Base-by-base conservation (phyloP, 1,140 invertebrate species). In the Brachionus rotundiformis region DNA sequence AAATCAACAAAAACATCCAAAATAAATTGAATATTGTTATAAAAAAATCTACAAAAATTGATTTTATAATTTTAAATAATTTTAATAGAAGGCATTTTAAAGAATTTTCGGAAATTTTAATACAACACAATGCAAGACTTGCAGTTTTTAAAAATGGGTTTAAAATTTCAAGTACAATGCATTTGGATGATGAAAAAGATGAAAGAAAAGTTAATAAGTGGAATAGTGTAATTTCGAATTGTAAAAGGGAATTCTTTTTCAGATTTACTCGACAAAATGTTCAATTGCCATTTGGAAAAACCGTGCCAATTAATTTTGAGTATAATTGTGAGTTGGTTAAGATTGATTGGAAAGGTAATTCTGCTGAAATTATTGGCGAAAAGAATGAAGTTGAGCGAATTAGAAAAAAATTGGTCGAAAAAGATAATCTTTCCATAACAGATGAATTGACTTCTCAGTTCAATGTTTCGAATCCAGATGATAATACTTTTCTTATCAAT, bases 21-120 rank as follows among this genome's bases (percentile, higher is more conserved):
- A 33, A 33, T 68, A 68, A 68, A 36, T 16, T 68, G 27, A 2
- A 44, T 25, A 41, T 73, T 27, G 16, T 25, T 0, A 73, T 73
- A 13, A 41, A 41, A 13, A 73, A 29, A 33, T 11, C 11, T 3
- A 73, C 41, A 25, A 2, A 19, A 25, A 5, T 73, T 16, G 68
- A 73, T 13, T 44, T 23, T 11, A 31, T 23, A 2, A 44, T 73
- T 44, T 44, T 73, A 39, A 8, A 73, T 25, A n/a, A 27, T 3
- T 73, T 73, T 73, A 13, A 44, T 47, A 39, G 68, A 25, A 73
- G 27, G 19, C 44, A 73, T 73, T 73, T 73, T 23, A 27, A 44
- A 29, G 68, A 13, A 5, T 44, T 73, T 31, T 73, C 68, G 13
- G 8, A 41, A 11, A 27, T 1, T 2, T 41, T 73, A 44, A 19